Conservation (phyloP, 2,888 invertebrate genomes). For the Formica aserva region DNA sequence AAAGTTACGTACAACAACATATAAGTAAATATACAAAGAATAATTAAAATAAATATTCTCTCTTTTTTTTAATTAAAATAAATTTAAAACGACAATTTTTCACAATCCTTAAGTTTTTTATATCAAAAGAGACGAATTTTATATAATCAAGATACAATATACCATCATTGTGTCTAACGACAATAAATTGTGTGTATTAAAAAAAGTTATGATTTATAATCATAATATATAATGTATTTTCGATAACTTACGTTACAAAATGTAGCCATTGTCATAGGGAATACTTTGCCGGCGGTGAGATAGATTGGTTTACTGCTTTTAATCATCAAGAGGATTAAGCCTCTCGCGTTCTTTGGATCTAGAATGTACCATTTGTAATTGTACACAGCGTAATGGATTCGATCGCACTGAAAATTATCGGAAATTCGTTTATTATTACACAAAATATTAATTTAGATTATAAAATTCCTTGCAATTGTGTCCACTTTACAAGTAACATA, state of each 20-base stretch:
- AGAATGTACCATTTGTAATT: conserved; percentile 22
- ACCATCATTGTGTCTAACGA: too few species aligned
- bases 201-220: too few species aligned
- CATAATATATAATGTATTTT: too few species aligned
- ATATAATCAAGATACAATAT: too few species aligned
- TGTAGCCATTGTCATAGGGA: conserved; percentile 60
- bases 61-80: not conserved
- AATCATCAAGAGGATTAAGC: conserved; percentile 14
- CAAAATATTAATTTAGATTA: not conserved
- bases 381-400: conserved; percentile 35
- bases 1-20: not conserved
- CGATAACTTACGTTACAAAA: conserved; percentile 63
- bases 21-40: not conserved
- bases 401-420: conserved; percentile 41
- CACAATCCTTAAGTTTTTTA: too few species aligned
- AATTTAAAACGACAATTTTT: too few species aligned
- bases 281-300: conserved; percentile 66
- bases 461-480: not conserved
- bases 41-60: not conserved
- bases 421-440: not conserved
- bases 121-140: too few species aligned
- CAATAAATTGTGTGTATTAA: too few species aligned
- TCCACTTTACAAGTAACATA: too few species aligned
- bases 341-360: not conserved
- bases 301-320: conserved; percentile 45